Conservation (phyloP, 2,888 invertebrate genomes). For the Endotricha flammealis region DNA sequence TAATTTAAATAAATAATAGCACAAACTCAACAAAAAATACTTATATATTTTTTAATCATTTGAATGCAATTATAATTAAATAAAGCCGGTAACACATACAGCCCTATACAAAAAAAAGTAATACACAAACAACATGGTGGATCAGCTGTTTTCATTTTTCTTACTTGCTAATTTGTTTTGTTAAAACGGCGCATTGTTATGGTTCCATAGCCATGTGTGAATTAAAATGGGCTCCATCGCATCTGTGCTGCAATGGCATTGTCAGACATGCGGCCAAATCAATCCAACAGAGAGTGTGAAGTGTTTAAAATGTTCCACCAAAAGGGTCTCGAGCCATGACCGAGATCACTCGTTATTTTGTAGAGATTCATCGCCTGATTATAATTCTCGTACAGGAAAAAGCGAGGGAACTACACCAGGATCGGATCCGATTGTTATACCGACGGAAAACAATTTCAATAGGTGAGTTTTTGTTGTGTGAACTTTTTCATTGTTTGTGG, state of each 20-base stretch:
- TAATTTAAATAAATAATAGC: not conserved
- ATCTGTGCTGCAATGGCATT: slow-evolving; percentile 96
- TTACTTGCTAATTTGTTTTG: slow-evolving; percentile 57
- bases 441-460: slow-evolving; percentile 60
- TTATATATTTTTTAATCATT: not conserved
- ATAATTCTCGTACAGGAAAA: slow-evolving; percentile 60
- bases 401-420: slow-evolving; percentile 67
- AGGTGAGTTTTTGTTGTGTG: slow-evolving; percentile 53
- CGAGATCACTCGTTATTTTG: slow-evolving; percentile 58
- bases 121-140: slow-evolving; percentile 80
- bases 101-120: slow-evolving; percentile 44
- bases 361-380: slow-evolving; percentile 64
- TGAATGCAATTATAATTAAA: not conserved
- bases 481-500: slow-evolving; percentile 49
- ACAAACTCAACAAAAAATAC: too few species aligned
- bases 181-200: slow-evolving; percentile 67
- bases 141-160: slow-evolving; percentile 79
- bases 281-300: slow-evolving; percentile 91
- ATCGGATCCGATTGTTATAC: slow-evolving; percentile 64
- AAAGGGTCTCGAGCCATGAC: slow-evolving; percentile 80
- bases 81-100: slow-evolving; percentile 9
- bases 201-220: slow-evolving; percentile 77
- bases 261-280: slow-evolving; percentile 91
- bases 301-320: slow-evolving; percentile 90
- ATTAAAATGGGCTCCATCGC: slow-evolving; percentile 93